These are phyloP conservation scores for Halisarca cf. caerulea DNA, from an alignment of 37 sponge, comb jelly and placozoan genomes.

Conservation along the genomic window DNA sequence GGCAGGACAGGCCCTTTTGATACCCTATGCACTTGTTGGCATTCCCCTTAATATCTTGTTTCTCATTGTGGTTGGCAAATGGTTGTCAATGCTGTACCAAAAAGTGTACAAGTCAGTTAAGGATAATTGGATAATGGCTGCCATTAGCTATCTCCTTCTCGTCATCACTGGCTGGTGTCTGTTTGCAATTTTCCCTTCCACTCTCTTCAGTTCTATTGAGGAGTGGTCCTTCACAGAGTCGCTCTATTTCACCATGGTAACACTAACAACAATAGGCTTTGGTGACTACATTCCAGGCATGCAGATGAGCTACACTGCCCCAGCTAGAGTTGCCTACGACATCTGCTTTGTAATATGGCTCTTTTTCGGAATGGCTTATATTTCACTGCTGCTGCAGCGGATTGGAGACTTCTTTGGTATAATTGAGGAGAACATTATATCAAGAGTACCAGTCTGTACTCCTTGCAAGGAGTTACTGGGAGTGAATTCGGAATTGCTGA, in stretches of 20 bases:
- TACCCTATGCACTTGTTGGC: slow-evolving; percentile 76
- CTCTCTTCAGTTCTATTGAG: not conserved
- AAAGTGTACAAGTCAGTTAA: not conserved
- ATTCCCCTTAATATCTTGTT: slow-evolving; percentile 72
- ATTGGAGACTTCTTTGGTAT: slow-evolving; percentile 8
- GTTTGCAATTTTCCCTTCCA: not conserved
- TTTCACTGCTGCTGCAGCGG: slow-evolving; percentile 54
- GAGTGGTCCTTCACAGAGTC: slow-evolving; percentile 40
- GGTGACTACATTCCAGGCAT: slow-evolving; percentile 51
- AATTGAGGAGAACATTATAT: not conserved
- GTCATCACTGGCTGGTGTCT: not conserved
- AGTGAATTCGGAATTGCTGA: too few relatives aligned
- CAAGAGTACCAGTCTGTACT: not conserved
- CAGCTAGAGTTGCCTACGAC: slow-evolving; percentile 18
- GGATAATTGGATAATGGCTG: not conserved
- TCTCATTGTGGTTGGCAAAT: slow-evolving; percentile 49
- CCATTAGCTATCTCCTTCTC: slow-evolving; percentile 16
- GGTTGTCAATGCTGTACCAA: slow-evolving; percentile 23
- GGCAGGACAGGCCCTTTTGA: slow-evolving; percentile 54
- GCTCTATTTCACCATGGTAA: slow-evolving; percentile 41
- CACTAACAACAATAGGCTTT: slow-evolving; percentile 58
- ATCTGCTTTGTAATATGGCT: slow-evolving; percentile 52
- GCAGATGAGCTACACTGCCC: not conserved
- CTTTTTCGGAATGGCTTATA: slow-evolving; percentile 72
- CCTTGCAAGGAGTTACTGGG: not conserved